A percentile compares a stretch with the other conserved stretches of the same genome.
phyloP scores from a whole-genome alignment of 2,113 vertebrate genomes.

The Microcebus griseorufus region DNA sequence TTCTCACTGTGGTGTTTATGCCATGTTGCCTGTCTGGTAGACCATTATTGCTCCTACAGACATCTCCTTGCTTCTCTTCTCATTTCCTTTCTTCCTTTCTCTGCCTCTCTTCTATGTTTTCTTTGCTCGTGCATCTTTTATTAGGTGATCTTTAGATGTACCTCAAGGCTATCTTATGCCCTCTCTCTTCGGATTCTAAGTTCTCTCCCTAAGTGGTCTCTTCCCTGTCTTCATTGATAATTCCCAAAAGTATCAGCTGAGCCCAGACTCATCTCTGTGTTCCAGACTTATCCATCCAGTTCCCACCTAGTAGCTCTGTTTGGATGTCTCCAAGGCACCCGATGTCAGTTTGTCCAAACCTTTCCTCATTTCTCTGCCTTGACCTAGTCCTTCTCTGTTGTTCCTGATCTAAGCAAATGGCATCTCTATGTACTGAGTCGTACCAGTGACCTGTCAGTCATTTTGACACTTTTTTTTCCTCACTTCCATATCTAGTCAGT shows the following conservation, averaged over 20 bases:
- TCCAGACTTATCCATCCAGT: neutral
- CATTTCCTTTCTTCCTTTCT: neutral
- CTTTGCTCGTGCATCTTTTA: neutral
- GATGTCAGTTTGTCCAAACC: neutral
- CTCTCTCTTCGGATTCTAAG: neutral
- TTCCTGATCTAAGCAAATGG: neutral
- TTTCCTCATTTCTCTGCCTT: neutral
- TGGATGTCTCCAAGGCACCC: neutral
- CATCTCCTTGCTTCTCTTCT: neutral
- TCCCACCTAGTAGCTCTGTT: neutral
- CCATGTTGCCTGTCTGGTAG: neutral
- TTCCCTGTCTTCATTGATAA: neutral
- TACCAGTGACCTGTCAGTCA: neutral
- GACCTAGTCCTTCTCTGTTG: neutral
- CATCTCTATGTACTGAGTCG: neutral
- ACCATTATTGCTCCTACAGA: neutral
- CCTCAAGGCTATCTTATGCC: neutral
- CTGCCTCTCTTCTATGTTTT: neutral
- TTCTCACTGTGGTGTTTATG: neutral
- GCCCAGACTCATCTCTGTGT: neutral
- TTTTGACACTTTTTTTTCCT: neutral
- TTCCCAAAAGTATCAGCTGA: neutral
- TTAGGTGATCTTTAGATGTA: neutral
- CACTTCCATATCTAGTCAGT: neutral
- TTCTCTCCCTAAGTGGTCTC: neutral